Base-by-base conservation (phyloP, 1,140 invertebrate species). In the Pissodes strobi region DNA sequence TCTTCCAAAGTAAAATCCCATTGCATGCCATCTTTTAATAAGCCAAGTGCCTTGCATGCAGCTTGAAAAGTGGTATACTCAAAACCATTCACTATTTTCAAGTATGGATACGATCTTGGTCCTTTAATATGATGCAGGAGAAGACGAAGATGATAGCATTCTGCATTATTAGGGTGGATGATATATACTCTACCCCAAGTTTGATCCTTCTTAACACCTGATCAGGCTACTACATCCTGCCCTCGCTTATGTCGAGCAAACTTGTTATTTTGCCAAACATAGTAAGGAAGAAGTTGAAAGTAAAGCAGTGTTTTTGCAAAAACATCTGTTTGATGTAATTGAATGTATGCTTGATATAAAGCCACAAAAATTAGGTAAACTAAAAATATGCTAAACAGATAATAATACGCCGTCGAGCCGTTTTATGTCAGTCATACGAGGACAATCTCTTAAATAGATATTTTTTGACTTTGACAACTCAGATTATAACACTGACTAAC, bases 51-150 rank as follows among this genome's bases (percentile, higher is more conserved):
- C 6, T n/a, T n/a, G n/a, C 30, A 34, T n/a, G 30, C 30, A 8
- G n/a, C 6, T n/a, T 34, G 6, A 34, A 34, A 34, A 34, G 30
- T 34, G n/a, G 30, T 8, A 34, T 34, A n/a, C 6, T 6, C 30
- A n/a, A 34, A 6, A 34, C 30, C 30, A 34, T 34, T 34, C n/a
- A 34, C n/a, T n/a, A 34, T 8, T 34, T 34, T 34, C n/a, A 34
- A 34, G n/a, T 34, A 8, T 6, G 30, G n/a, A n/a, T 8, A 34
- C n/a, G 30, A 34, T 34, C 6, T 34, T 9, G 6, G 21, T 15
- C 75, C 76, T 69, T 81, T 63, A 30, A 81, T 72, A 51, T 70
- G 81, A 75, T 70, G 64, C 19, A 81, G 63, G 48, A 64, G 30
- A 34, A 34, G 30, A 34, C 30, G 30, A 34, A 34, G 30, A 34